These are phyloP conservation scores for Paratrypauchen microcephalus DNA, from an alignment of 2,797 vertebrate genomes.

Conservation along the genomic window DNA sequence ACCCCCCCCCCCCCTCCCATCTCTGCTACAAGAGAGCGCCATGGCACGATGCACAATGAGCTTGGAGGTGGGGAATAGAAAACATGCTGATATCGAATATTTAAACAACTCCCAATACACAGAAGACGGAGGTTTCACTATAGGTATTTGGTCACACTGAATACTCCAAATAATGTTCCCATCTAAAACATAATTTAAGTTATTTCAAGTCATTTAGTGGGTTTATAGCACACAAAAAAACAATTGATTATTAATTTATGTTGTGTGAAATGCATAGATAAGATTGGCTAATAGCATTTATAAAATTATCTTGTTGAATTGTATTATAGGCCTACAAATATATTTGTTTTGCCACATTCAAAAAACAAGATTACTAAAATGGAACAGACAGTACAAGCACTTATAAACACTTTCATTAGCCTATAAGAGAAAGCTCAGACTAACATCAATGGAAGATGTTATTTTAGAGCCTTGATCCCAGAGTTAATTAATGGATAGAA, in stretches of 20 bases:
- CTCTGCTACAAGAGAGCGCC: conserved; percentile 2
- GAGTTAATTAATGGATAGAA: not conserved
- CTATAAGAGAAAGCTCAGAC: not conserved
- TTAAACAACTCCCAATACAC: conserved; percentile 22
- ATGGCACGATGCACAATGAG: conserved; percentile 5
- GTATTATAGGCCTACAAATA: not conserved
- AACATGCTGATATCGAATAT: conserved; percentile 17
- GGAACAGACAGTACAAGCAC: not conserved
- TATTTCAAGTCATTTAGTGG: not conserved
- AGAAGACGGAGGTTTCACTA: not conserved
- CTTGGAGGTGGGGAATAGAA: not conserved
- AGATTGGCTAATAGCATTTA: not conserved
- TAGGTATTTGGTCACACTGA: conserved; percentile 14
- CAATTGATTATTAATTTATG: not conserved
- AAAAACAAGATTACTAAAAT: conserved; percentile 40
- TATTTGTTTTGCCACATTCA: conserved; percentile 45
- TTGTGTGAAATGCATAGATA: not conserved
- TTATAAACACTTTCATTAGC: not conserved
- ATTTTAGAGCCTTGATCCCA: conserved; percentile 1
- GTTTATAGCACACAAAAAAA: not conserved
- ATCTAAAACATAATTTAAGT: not conserved
- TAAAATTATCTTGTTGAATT: not conserved
- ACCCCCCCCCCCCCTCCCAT: not conserved
- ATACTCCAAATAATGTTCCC: conserved; percentile 11
- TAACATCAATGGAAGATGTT: not conserved